These are phyloP conservation scores for Anthonomus grandis DNA, from an alignment of 1,140 invertebrate species.

Conservation along the genomic window DNA sequence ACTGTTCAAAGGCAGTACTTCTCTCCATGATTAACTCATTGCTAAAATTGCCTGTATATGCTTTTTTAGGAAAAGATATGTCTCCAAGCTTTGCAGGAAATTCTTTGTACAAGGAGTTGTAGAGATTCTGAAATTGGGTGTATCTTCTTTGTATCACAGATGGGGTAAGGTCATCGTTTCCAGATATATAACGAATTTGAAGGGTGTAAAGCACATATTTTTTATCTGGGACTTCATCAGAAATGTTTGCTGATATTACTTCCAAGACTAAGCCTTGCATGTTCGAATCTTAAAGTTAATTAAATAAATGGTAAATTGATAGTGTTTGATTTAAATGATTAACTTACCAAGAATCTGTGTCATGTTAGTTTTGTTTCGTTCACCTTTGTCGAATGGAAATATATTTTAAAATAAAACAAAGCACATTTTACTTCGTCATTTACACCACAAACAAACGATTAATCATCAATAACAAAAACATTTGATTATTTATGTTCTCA, in stretches of 20 bases:
- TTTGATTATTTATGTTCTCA: too few species aligned
- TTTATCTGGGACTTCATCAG: slow-evolving; percentile 53
- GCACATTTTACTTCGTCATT: too few species aligned
- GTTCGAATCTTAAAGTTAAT: slow-evolving; percentile 28
- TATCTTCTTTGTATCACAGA: slow-evolving; percentile 69
- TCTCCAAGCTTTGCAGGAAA: slow-evolving; percentile 57
- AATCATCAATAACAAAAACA: too few species aligned
- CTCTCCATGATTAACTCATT: slow-evolving; percentile 65
- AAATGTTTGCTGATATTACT: slow-evolving; percentile 51
- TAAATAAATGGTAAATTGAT: background rate
- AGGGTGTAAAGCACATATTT: slow-evolving; percentile 64
- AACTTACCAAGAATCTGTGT: slow-evolving; percentile 34
- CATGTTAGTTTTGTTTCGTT: too few species aligned
- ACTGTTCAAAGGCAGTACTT: slow-evolving; percentile 67
- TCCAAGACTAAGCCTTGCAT: slow-evolving; percentile 47
- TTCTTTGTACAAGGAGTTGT: slow-evolving; percentile 59
- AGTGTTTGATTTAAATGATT: background rate
- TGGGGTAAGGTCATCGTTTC: slow-evolving; percentile 55
- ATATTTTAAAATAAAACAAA: too few species aligned
- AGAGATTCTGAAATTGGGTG: slow-evolving; percentile 71
- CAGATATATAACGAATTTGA: slow-evolving; percentile 55
- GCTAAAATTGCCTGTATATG: slow-evolving; percentile 71
- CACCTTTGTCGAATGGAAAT: too few species aligned
- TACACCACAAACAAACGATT: too few species aligned
- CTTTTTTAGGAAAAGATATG: slow-evolving; percentile 71